These are phyloP conservation scores for Zaprionus taronus DNA, from an alignment of 1,140 invertebrate species.

Conservation along the genomic window DNA sequence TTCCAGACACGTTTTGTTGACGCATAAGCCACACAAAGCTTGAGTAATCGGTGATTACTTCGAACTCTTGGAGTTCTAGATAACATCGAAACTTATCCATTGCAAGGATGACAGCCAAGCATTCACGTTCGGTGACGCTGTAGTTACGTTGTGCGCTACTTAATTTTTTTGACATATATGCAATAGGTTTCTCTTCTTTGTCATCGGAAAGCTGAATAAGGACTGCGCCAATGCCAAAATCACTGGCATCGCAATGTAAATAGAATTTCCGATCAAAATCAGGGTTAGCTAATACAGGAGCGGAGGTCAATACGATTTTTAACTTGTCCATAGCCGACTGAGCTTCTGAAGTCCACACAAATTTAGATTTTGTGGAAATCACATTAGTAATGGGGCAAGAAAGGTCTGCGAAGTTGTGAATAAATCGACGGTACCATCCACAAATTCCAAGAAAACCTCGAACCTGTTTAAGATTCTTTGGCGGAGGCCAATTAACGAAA, in stretches of 20 bases:
- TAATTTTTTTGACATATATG: background rate
- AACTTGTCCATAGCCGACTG: conserved; percentile 2
- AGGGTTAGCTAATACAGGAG: conserved; percentile 11
- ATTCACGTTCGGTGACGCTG: conserved; percentile 12
- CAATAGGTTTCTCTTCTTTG: background rate
- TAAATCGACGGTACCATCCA: conserved; percentile 7
- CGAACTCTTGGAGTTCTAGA: background rate
- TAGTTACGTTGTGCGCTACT: background rate
- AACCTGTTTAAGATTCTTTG: conserved; percentile 6
- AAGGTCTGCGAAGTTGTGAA: conserved; percentile 7
- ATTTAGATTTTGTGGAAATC: conserved; percentile 1
- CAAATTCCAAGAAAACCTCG: too few relatives aligned
- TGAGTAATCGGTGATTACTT: background rate
- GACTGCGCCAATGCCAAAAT: background rate
- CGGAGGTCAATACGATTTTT: background rate
- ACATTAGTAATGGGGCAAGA: conserved; percentile 3
- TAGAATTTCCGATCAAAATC: conserved; percentile 4
- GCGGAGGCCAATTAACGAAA: background rate
- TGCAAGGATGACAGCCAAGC: background rate
- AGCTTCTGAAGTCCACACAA: conserved; percentile 18
- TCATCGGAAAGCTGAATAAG: background rate
- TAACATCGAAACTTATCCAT: background rate
- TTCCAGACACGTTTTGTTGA: too few relatives aligned
- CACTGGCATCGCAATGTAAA: conserved; percentile 8
- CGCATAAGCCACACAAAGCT: too few relatives aligned